Evolutionary conservation across 1,140 invertebrate genomes (phyloP).

Genomic region (Camponotus floridanus): DNA sequence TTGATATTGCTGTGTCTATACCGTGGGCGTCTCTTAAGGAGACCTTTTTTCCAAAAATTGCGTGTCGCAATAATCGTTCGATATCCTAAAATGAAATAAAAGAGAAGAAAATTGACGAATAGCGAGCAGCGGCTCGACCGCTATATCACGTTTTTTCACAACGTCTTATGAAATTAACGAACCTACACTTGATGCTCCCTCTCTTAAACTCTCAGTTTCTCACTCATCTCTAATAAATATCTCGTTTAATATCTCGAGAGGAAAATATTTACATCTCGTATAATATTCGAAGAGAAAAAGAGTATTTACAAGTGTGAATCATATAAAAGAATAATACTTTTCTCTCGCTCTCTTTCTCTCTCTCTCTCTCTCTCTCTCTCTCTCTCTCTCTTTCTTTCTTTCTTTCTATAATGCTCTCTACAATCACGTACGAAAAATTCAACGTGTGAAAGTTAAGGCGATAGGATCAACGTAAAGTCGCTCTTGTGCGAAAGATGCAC

Average conservation of each 20-base stretch:
- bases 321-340: slow-evolving; percentile 57
- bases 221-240: slow-evolving; percentile 22
- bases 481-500: slow-evolving; percentile 8
- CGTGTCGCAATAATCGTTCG: slow-evolving; percentile 5
- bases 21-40: slow-evolving; percentile 7
- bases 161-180: slow-evolving; percentile 50
- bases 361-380: neutral
- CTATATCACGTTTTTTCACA: slow-evolving; percentile 5
- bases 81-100: slow-evolving; percentile 4
- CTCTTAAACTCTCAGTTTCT: neutral
- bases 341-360: neutral
- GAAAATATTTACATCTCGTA: slow-evolving; percentile 52
- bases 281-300: slow-evolving; percentile 39
- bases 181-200: slow-evolving; percentile 24
- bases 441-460: slow-evolving; percentile 50
- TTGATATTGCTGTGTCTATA: neutral
- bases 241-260: slow-evolving; percentile 39
- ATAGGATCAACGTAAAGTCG: slow-evolving; percentile 49
- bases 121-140: slow-evolving; percentile 14
- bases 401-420: slow-evolving; percentile 13
- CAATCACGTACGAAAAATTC: slow-evolving; percentile 48
- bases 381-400: neutral
- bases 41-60: neutral
- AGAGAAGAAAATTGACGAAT: slow-evolving; percentile 28
- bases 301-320: slow-evolving; percentile 53